A percentile compares a stretch with the other conserved stretches of the same genome.
These are phyloP conservation scores for Rotaria magnacalcarata DNA, from an alignment of 2,888 invertebrate genomes.

Conservation along the genomic window DNA sequence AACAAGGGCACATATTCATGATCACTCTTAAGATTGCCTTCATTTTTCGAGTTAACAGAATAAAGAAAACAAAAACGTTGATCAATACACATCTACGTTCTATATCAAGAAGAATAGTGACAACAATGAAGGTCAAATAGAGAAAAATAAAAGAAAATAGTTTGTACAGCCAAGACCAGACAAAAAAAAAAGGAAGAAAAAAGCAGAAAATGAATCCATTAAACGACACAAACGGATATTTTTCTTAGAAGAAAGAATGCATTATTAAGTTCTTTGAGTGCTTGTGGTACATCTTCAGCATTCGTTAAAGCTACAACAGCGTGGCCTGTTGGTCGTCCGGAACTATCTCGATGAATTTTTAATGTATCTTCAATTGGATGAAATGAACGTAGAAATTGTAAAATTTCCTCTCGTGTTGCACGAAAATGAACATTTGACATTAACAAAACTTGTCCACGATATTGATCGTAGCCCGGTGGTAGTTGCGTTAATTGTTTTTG, in stretches of 20 bases:
- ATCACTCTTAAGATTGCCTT: neutral
- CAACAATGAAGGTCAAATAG: neutral
- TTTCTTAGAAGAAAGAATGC: neutral
- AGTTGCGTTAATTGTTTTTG: constrained; percentile 40
- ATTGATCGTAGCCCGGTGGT: constrained; percentile 41
- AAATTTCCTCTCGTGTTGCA: constrained; percentile 78
- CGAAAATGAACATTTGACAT: constrained; percentile 75
- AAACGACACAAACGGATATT: constrained; percentile 33
- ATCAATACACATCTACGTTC: neutral
- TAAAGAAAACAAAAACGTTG: neutral
- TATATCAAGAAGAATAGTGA: neutral
- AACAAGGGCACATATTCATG: neutral
- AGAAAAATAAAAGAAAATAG: constrained; percentile 16
- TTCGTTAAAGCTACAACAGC: constrained; percentile 78
- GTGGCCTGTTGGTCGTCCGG: constrained; percentile 73
- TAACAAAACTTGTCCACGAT: constrained; percentile 39
- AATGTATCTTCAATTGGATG: constrained; percentile 61
- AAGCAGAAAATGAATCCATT: neutral
- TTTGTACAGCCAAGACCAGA: neutral
- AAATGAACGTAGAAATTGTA: constrained; percentile 77
- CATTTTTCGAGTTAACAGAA: neutral
- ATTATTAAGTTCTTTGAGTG: constrained; percentile 55
- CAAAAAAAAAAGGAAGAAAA: neutral
- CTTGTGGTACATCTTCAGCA: constrained; percentile 74
- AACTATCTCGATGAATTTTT: constrained; percentile 50